Evolutionary conservation across 2,113 vertebrate genomes (phyloP), one percentile per base, ranked within the genome.

Genomic region (Pyxicephalus adspersus): DNA sequence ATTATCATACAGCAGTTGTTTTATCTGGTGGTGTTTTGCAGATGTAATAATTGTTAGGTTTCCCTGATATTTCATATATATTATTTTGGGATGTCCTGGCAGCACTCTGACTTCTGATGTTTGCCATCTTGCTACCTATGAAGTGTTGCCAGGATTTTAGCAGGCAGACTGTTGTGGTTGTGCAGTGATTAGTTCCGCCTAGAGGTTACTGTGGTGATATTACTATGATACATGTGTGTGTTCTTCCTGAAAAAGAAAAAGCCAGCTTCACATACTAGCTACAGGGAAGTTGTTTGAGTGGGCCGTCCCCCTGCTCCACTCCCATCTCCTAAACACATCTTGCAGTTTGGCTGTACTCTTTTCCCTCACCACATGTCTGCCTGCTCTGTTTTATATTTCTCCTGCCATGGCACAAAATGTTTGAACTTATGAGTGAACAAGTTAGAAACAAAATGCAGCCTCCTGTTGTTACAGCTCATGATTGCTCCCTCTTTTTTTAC

Each of bases 401-500:
- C 81, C 68, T 87, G 23, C 25, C 70, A 22, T 74, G 68, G 23
- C 70, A 26, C 22, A 75, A 45, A n/a, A 82, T 82, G 80, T 63
- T 20, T 82, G 63, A 82, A 15, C 34, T 79, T 29, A 54, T 45
- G 22, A 68, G 50, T 58, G 5, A 4, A 34, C 38, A 65, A 9
- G 26, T 58, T n/a, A n/a, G n/a, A 2, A 17, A 2, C 25, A 65
- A 63, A 28, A 1, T 81, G 83, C 82, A 88, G 0, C 84, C 84
- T 58, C 78, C 87, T 65, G 61, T 87, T 55, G 84, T 89, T 31
- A 83, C 82, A 4, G 63, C 86, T 78, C 84, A 84, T 89, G 88
- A 94, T 80, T 90, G 84, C 71, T 88, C 38, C 65, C 84, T 86
- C 86, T 87, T 88, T 71, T 80, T 94, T 2, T 87, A 85, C 65